These are phyloP conservation scores for Ochropleura plecta DNA, from an alignment of 2,888 invertebrate species.

Conservation along the genomic window DNA sequence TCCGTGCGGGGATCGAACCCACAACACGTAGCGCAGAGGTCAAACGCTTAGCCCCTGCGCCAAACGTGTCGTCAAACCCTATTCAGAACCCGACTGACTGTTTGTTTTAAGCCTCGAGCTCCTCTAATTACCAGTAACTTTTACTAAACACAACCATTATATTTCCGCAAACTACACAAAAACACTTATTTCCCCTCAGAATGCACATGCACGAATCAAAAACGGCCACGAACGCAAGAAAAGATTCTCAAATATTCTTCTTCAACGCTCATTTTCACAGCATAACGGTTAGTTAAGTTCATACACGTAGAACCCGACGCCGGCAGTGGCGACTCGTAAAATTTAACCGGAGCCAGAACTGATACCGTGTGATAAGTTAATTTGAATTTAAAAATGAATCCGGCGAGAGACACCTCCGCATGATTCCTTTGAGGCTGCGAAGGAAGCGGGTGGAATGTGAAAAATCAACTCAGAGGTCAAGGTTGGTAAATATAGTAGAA, in stretches of 20 bases:
- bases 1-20: too few relatives aligned
- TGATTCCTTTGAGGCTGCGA: conserved; percentile 46
- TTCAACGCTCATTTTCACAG: conserved; percentile 39
- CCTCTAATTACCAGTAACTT: too few relatives aligned
- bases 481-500: too few relatives aligned
- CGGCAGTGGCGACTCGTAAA: conserved; percentile 57
- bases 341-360: conserved; percentile 59
- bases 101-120: too few relatives aligned
- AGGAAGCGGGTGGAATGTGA: conserved; percentile 4
- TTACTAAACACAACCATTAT: too few relatives aligned
- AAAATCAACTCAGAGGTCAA: neutral
- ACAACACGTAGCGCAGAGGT: too few relatives aligned
- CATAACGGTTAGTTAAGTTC: conserved; percentile 48
- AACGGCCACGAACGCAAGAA: conserved; percentile 4
- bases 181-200: neutral
- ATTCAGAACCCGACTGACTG: too few relatives aligned
- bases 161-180: neutral
- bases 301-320: conserved; percentile 48
- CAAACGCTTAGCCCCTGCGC: too few relatives aligned
- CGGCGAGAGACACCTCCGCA: conserved; percentile 58
- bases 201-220: conserved; percentile 8
- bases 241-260: conserved; percentile 39
- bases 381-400: conserved; percentile 74
- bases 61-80: too few relatives aligned
- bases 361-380: conserved; percentile 70